Base-by-base conservation (phyloP, 2,113 vertebrate genomes). In the Leptobrachium ailaonicum region DNA sequence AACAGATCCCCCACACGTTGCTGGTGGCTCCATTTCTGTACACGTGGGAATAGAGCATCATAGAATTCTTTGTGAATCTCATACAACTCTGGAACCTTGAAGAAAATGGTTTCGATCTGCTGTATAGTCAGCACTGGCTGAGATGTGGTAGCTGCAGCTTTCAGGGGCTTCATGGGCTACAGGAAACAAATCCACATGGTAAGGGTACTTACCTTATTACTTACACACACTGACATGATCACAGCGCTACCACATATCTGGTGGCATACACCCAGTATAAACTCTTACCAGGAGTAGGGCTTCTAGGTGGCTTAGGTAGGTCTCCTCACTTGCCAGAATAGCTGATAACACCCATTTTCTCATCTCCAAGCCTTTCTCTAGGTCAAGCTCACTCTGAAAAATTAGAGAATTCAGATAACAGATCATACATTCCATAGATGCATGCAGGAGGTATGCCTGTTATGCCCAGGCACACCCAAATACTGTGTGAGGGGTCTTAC, bases 41-140 rank as follows among this genome's bases (percentile, higher is more conserved):
- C 96, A 0, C 97, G 92, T 54, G 97, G 98, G 0, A 95, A 85
- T 8, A 99, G 95, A 69, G 94, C 94, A 0, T 99, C 97, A 0
- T 99, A 99, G 90, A 99, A 99, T 66, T 98, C 97, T 81, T 95
- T 96, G 92, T 99, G 98, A 89, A 98, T 95, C 90, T 98, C 97
- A 0, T 96, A 97, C 82, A 99, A 96, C 89, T 99, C 98, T 85
- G 98, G 97, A 92, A 99, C 97, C 92, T 98, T 98, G 92, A 98
- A 99, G 92, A 99, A 99, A 90, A 99, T 99, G 85, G 96, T 98
- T 88, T 99, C 97, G 6, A 99, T 97, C 92, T 99, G 98, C 85
- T 96, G 94, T 66, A 94, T 88, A 0, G 92, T 95, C 86, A 98
- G 93, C 80, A 98, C 96, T 0, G 98, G 98, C 90, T 99, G 97